Evolutionary conservation across 2,797 vertebrate species (phyloP).

Genomic region (Xiphorhynchus erythropygius): DNA sequence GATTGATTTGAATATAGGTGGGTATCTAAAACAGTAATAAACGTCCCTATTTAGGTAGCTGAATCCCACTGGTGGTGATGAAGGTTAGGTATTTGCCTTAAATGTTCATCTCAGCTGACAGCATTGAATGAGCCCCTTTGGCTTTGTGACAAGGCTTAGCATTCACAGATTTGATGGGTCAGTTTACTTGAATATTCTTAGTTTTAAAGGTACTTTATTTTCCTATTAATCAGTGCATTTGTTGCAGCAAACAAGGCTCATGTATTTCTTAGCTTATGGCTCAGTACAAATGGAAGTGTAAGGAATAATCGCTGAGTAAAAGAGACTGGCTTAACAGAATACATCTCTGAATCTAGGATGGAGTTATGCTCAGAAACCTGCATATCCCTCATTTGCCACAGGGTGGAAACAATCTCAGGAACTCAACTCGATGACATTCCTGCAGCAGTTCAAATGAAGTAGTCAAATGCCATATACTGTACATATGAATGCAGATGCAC

Average conservation of each 20-base stretch:
- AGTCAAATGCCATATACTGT: neutral
- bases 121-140: neutral
- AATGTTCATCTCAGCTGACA: neutral
- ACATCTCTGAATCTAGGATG: neutral
- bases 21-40: neutral
- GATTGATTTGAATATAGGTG: neutral
- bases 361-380: neutral
- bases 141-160: neutral
- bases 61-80: neutral
- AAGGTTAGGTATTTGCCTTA: neutral
- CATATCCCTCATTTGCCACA: neutral
- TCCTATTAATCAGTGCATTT: neutral
- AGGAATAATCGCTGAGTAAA: neutral
- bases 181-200: neutral
- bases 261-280: neutral
- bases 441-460: neutral
- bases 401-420: neutral
- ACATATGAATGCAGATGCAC: neutral
- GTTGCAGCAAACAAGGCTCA: neutral
- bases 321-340: neutral
- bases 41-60: neutral
- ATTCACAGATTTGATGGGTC: neutral
- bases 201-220: neutral
- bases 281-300: neutral
- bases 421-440: neutral